A percentile compares a stretch with the other conserved stretches of the same genome.
Evolutionary conservation across 2,113 vertebrate species (phyloP).

Genomic region (Gallinago paraguaiae): DNA sequence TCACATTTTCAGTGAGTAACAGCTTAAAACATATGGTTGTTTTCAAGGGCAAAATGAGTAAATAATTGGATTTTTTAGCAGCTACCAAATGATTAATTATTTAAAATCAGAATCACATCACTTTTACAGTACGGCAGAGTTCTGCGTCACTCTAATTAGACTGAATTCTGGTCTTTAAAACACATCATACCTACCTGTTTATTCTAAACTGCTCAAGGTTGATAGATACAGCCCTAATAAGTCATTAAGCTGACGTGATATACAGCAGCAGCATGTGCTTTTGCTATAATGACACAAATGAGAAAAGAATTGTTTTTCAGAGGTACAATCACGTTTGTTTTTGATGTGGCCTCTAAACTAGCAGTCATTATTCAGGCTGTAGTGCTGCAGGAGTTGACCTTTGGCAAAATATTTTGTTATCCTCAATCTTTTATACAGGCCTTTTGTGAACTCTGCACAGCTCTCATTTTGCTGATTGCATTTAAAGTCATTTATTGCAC

Average conservation of each 20-base stretch:
- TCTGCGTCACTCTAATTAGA: slow-evolving; percentile 10
- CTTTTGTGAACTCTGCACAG: slow-evolving; percentile 62
- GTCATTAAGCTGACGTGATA: slow-evolving; percentile 47
- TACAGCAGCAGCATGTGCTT: slow-evolving; percentile 35
- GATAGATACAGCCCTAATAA: slow-evolving; percentile 42
- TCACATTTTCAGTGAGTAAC: neutral
- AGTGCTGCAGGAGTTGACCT: slow-evolving; percentile 56
- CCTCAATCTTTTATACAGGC: slow-evolving; percentile 57
- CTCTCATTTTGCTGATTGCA: slow-evolving; percentile 66
- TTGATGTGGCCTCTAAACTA: slow-evolving; percentile 42
- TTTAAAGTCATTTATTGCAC: slow-evolving; percentile 64
- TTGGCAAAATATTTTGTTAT: slow-evolving; percentile 71
- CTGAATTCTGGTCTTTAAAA: slow-evolving; percentile 14
- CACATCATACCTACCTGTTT: slow-evolving; percentile 12
- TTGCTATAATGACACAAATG: slow-evolving; percentile 45
- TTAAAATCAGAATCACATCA: slow-evolving; percentile 19
- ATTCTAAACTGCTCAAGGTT: slow-evolving; percentile 23
- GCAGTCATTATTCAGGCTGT: slow-evolving; percentile 50
- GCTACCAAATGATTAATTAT: slow-evolving; percentile 23
- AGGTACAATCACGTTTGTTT: slow-evolving; percentile 27
- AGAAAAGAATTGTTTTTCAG: slow-evolving; percentile 58
- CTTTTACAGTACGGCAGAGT: neutral
- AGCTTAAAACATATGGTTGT: slow-evolving; percentile 28
- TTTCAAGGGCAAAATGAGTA: slow-evolving; percentile 53
- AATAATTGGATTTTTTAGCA: slow-evolving; percentile 46